Evolutionary conservation across 2,113 vertebrate species (phyloP).

Genomic region (Muntiacus reevesi): DNA sequence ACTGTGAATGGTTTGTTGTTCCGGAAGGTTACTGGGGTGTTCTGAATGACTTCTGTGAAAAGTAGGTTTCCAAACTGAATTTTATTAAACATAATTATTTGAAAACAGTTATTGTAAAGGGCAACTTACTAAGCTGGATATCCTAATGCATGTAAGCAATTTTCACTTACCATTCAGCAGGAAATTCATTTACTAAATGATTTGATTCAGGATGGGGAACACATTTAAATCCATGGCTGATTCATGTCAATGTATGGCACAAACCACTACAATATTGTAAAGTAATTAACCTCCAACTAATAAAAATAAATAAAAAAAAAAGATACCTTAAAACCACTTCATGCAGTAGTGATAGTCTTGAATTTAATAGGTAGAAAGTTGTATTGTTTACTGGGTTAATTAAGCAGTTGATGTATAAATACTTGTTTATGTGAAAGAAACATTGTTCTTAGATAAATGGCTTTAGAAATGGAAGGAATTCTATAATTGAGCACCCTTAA

Average conservation of each 20-base stretch:
- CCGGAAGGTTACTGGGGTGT: slow-evolving; percentile 96
- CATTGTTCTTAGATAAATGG: slow-evolving; percentile 1
- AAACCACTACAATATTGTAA: too few relatives aligned
- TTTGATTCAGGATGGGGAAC: not conserved
- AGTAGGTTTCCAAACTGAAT: slow-evolving; percentile 81
- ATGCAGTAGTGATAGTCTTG: not conserved
- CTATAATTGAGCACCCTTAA: not conserved
- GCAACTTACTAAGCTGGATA: slow-evolving; percentile 9
- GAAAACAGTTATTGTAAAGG: slow-evolving; percentile 36
- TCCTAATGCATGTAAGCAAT: not conserved
- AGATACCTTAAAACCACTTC: not conserved
- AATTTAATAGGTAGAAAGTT: slow-evolving; percentile 40
- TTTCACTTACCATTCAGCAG: slow-evolving; percentile 33
- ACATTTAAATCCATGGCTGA: too few relatives aligned
- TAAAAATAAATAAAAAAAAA: not conserved
- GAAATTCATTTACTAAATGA: slow-evolving; percentile 26
- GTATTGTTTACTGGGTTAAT: slow-evolving; percentile 37
- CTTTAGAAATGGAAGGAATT: slow-evolving; percentile 35
- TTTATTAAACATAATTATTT: slow-evolving; percentile 53
- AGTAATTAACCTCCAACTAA: too few relatives aligned
- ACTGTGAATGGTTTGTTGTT: slow-evolving; percentile 99
- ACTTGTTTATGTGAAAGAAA: slow-evolving; percentile 26
- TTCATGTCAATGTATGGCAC: too few relatives aligned
- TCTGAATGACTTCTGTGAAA: slow-evolving; percentile 99
- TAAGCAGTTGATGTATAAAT: not conserved